Evolutionary conservation across 2,888 invertebrate species (phyloP).

Genomic region (Athalia circularis): DNA sequence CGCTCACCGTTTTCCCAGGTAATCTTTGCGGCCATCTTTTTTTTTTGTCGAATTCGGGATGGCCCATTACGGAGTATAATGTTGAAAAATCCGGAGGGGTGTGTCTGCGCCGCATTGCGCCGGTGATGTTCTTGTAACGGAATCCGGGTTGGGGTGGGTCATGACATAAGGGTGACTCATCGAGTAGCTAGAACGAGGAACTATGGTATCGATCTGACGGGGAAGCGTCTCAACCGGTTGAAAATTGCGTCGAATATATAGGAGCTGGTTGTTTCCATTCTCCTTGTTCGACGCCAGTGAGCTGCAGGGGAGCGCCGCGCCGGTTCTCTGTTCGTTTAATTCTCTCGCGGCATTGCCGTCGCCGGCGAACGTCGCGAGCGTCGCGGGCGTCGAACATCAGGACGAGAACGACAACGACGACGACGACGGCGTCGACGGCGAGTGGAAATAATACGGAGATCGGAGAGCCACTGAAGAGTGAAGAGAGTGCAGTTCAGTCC

Average conservation of each 20-base stretch:
- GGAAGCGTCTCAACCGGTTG: background rate
- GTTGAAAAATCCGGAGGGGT: background rate
- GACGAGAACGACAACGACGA: conserved; percentile 77
- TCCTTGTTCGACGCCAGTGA: conserved; percentile 23
- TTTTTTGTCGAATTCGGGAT: background rate
- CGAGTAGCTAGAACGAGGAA: background rate
- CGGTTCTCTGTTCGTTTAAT: background rate
- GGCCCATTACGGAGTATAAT: background rate
- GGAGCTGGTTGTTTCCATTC: too few species aligned
- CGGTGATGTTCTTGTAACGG: conserved; percentile 5
- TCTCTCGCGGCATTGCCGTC: conserved; percentile 69
- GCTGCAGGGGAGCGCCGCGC: background rate
- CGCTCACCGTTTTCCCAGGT: too few species aligned
- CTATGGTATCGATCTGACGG: conserved; percentile 32
- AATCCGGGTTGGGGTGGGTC: conserved; percentile 41
- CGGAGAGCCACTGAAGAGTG: background rate
- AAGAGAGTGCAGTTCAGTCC: too few species aligned
- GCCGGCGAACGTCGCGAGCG: conserved; percentile 76
- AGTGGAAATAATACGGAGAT: conserved; percentile 59
- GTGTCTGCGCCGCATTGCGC: conserved; percentile 34
- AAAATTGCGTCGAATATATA: conserved; percentile 1
- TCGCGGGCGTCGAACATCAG: conserved; percentile 74
- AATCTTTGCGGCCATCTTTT: too few species aligned
- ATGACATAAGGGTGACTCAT: conserved; percentile 42
- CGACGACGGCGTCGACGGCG: conserved; percentile 79